These are phyloP conservation scores for Seira ritae DNA, from an alignment of 2,888 invertebrate genomes.

Conservation along the genomic window DNA sequence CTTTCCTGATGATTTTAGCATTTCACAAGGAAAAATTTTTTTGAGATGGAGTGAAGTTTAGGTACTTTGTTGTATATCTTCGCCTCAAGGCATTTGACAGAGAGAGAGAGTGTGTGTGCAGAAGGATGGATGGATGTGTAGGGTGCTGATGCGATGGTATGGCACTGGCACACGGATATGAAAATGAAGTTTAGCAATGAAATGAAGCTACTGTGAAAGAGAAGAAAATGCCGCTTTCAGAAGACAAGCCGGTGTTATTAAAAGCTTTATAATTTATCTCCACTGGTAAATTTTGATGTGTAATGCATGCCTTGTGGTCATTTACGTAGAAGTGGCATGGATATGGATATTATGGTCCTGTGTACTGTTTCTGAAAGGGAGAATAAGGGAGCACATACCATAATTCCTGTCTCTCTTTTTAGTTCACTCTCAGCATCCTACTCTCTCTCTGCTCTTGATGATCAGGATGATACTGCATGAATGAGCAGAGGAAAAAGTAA, in stretches of 20 bases:
- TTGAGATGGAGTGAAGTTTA: background rate
- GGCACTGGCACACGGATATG: conserved; percentile 27
- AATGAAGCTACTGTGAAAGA: conserved; percentile 54
- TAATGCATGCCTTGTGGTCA: conserved; percentile 62
- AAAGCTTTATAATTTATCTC: conserved; percentile 63
- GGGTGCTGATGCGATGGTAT: conserved; percentile 25
- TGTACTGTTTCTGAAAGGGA: conserved; percentile 14
- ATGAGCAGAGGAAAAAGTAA: conserved; percentile 11
- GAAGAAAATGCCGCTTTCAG: conserved; percentile 35
- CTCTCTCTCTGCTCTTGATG: conserved; percentile 5
- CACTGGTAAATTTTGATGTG: conserved; percentile 58
- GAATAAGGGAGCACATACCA: conserved; percentile 27
- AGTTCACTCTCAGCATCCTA: background rate
- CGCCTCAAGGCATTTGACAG: conserved; percentile 47
- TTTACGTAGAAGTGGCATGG: conserved; percentile 38
- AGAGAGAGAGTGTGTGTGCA: conserved; percentile 15
- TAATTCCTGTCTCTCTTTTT: conserved; percentile 38
- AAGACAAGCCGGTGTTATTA: conserved; percentile 55
- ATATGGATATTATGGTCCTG: too few species aligned
- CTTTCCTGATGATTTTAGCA: background rate
- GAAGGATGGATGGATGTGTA: conserved; percentile 33
- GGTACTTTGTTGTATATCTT: conserved; percentile 29
- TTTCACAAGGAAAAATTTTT: background rate
- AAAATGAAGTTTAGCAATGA: conserved; percentile 45
- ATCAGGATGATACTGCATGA: background rate